Conservation (phyloP, 1,140 invertebrate genomes). For the Heliconius himera region DNA sequence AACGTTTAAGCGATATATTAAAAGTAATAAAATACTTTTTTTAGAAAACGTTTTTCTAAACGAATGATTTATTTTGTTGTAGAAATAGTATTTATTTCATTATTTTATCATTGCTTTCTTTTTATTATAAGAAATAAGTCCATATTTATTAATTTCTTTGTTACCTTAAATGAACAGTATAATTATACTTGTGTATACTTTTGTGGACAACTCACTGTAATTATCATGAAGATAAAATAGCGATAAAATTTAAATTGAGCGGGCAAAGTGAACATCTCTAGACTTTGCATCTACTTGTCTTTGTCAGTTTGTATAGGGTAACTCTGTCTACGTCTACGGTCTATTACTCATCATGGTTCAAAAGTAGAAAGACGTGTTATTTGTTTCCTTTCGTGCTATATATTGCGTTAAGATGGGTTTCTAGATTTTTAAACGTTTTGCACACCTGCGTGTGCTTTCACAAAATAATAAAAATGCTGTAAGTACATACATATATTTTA, state of each 20-base stretch:
- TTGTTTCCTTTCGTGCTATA: conserved; percentile 67
- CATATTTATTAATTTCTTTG: not conserved
- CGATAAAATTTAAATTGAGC: not conserved
- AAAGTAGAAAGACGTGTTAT: conserved; percentile 65
- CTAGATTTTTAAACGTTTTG: conserved; percentile 67
- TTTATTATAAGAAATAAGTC: not conserved
- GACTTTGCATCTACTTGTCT: not conserved
- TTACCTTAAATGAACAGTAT: not conserved
- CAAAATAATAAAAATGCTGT: conserved; percentile 73
- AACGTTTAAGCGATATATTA: no score
- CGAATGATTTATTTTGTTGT: no score
- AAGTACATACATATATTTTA: conserved; percentile 50
- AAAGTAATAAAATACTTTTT: no score
- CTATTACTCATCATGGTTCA: conserved; percentile 75
- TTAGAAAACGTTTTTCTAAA: no score
- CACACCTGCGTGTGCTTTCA: conserved; percentile 75
- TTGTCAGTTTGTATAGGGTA: not conserved
- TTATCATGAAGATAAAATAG: not conserved
- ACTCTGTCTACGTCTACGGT: conserved; percentile 19
- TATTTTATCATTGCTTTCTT: no score
- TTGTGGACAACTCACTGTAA: not conserved
- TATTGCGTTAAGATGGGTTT: conserved; percentile 73
- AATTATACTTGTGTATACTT: not conserved
- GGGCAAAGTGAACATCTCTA: not conserved
- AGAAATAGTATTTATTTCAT: no score